phyloP scores from a whole-genome alignment of 2,113 vertebrate species.

The Carassius auratus region DNA sequence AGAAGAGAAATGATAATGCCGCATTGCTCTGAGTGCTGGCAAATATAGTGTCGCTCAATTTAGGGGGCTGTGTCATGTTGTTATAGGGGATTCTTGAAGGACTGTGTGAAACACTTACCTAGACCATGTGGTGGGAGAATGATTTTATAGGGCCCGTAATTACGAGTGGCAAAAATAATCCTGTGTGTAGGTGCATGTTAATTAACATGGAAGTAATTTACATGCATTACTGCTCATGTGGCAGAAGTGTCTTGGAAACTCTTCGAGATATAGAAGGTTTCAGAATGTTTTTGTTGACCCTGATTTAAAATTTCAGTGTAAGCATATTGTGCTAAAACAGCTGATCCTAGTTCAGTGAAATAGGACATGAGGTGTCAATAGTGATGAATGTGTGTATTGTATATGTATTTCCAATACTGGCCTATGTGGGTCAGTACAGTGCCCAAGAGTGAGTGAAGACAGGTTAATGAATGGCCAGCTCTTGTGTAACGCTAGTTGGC shows the following conservation, averaged over 20 bases:
- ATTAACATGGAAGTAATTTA: neutral
- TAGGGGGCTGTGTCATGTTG: constrained; percentile 28
- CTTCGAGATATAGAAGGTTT: neutral
- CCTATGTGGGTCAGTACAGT: constrained; percentile 66
- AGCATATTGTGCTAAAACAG: constrained; percentile 12
- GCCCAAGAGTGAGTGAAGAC: constrained; percentile 77
- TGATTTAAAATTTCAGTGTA: neutral
- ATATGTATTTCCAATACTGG: constrained; percentile 60
- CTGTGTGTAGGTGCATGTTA: constrained; percentile 50
- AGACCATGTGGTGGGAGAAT: constrained; percentile 51
- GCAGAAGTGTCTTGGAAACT: neutral
- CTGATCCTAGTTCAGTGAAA: constrained; percentile 32
- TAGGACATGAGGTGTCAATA: constrained; percentile 31
- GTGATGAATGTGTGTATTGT: constrained; percentile 53
- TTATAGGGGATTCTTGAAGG: neutral
- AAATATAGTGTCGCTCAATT: constrained; percentile 47
- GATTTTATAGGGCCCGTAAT: neutral
- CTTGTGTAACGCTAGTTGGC: constrained; percentile 80
- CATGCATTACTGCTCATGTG: neutral
- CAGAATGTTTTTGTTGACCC: too few species aligned
- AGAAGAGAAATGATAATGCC: constrained; percentile 73
- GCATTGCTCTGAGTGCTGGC: constrained; percentile 59
- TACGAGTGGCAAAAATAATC: constrained; percentile 22
- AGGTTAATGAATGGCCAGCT: constrained; percentile 84
- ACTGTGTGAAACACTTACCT: neutral